Percentiles rank a stretch among this genome's conserved stretches.
These are phyloP conservation scores for Valencia hispanica DNA, from an alignment of 2,797 vertebrate genomes.

Conservation along the genomic window DNA sequence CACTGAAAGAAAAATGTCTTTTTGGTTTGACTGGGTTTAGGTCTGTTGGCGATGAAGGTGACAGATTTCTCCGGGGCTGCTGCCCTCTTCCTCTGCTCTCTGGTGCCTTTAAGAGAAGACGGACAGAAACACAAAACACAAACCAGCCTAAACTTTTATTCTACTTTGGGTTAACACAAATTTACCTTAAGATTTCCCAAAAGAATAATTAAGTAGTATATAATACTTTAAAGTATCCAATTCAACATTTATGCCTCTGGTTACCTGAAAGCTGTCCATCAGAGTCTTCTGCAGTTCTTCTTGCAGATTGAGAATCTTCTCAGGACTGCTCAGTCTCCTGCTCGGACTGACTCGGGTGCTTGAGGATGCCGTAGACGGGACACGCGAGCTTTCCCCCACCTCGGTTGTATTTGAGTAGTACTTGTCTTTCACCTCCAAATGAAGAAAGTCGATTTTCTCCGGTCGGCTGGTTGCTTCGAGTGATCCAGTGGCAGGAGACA, in stretches of 20 bases:
- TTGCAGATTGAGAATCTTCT: slow-evolving; percentile 75
- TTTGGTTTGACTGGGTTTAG: slow-evolving; percentile 25
- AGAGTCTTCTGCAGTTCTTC: slow-evolving; percentile 73
- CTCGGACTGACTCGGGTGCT: rapidly evolving
- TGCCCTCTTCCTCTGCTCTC: slow-evolving; percentile 52
- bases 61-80: slow-evolving; percentile 48
- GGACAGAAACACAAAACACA: slow-evolving; percentile 4
- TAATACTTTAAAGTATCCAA: neutral
- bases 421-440: slow-evolving; percentile 13
- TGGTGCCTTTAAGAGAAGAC: slow-evolving; percentile 47
- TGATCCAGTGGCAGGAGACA: slow-evolving; percentile 26
- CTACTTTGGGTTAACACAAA: rapidly evolving
- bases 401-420: slow-evolving; percentile 25
- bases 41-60: slow-evolving; percentile 36
- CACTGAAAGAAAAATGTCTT: slow-evolving; percentile 17
- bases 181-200: neutral
- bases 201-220: neutral
- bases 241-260: neutral
- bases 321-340: slow-evolving; percentile 66
- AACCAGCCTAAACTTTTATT: neutral
- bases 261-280: slow-evolving; percentile 68
- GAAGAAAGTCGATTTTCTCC: slow-evolving; percentile 22
- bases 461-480: slow-evolving; percentile 25
- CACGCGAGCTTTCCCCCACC: neutral
- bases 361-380: slow-evolving; percentile 10